phyloP scores from a whole-genome alignment of 2,113 vertebrate species.

The Macroglossus sobrinus region DNA sequence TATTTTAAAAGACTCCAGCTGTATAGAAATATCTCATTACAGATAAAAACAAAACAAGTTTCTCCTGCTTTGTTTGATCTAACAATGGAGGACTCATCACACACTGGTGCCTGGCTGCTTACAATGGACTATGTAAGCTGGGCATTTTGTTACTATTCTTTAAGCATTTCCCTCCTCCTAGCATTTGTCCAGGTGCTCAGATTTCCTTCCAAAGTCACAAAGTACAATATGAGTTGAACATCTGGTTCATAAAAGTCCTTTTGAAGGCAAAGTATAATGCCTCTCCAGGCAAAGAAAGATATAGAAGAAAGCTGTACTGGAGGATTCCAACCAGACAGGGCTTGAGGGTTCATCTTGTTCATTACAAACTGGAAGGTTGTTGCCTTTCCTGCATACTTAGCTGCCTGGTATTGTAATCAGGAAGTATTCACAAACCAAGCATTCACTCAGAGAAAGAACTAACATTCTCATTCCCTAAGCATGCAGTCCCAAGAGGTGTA shows the following conservation, averaged over 20 bases:
- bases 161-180: neutral
- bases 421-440: neutral
- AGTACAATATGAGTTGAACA: conserved; percentile 24
- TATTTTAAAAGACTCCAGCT: conserved; percentile 50
- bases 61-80: conserved; percentile 39
- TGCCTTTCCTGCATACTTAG: neutral
- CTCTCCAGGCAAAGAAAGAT: neutral
- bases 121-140: neutral
- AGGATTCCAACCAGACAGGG: neutral
- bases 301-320: neutral
- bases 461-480: neutral
- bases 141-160: neutral
- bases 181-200: conserved; percentile 21
- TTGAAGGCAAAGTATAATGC: conserved; percentile 23
- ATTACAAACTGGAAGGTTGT: neutral
- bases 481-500: neutral
- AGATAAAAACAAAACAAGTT: conserved; percentile 36
- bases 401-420: neutral
- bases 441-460: neutral
- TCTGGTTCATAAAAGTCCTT: conserved; percentile 43
- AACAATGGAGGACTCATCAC: neutral
- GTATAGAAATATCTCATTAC: conserved; percentile 47
- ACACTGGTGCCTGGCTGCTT: neutral
- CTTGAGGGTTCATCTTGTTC: neutral
- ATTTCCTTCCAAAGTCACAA: conserved; percentile 43